These are phyloP conservation scores for Natator depressus DNA, from an alignment of 2,113 vertebrate genomes.

Conservation along the genomic window DNA sequence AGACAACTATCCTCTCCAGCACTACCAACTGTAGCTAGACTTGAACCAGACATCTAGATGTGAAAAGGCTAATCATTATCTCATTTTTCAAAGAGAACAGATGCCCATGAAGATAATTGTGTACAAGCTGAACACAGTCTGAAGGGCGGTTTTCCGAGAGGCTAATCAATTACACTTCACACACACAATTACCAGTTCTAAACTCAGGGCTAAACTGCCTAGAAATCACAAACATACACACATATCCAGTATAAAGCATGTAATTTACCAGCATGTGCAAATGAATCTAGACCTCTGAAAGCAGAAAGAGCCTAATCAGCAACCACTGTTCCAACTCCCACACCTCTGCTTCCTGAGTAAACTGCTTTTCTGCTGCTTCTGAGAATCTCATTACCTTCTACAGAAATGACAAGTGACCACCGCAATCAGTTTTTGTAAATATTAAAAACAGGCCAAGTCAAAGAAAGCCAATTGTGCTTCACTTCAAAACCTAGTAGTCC, in stretches of 20 bases:
- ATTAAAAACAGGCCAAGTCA: accelerated
- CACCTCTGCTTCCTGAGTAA: neutral
- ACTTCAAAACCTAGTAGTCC: neutral
- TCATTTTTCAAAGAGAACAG: neutral
- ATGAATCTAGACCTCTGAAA: neutral
- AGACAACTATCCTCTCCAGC: neutral
- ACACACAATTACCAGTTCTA: accelerated
- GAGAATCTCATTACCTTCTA: neutral
- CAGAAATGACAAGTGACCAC: accelerated
- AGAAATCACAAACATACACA: accelerated
- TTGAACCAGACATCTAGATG: accelerated
- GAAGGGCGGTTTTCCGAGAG: neutral
- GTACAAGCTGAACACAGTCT: neutral
- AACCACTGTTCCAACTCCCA: neutral
- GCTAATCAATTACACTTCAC: neutral
- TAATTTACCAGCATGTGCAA: accelerated
- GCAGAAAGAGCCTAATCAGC: accelerated
- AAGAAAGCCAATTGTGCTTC: neutral
- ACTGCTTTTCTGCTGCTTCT: accelerated
- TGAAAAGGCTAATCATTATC: neutral
- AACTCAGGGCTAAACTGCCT: accelerated
- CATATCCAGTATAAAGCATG: accelerated
- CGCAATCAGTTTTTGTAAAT: accelerated
- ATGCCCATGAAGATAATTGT: accelerated
- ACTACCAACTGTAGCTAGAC: accelerated